Base-by-base conservation (phyloP, 2,797 vertebrate genomes). In the Aulostomus chinensis region DNA sequence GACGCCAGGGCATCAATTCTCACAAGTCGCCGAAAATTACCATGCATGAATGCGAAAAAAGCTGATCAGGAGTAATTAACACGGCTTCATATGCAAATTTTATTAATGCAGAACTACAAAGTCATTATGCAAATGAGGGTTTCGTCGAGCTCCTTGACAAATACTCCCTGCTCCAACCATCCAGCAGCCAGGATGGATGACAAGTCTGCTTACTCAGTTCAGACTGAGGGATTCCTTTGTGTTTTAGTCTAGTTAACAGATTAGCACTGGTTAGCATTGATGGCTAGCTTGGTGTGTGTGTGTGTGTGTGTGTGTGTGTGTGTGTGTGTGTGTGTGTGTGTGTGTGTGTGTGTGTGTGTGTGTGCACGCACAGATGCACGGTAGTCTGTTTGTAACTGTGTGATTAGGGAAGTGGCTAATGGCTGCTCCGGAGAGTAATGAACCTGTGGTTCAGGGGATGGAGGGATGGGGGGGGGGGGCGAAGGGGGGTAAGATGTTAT, bases 21-120 rank as follows among this genome's bases (percentile, higher is more conserved):
- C 93, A 93, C 94, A 95, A 96, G 94, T 98, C 93, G 93, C 92
- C 88, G 91, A 95, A 96, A 97, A 98, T 97, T 97, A 96, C 94
- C 95, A 97, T 98, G 95, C 95, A 96, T 97, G 96, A 97, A 98
- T 97, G 95, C 96, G 97, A 96, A 97, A 90, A 96, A 95, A 94
- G 93, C 96, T 98, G 96, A 98, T 98, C 96, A 98, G 94, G 94
- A 98, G 95, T 98, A 98, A 98, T 98, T 98, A 98, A 98, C 96
- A 95, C 92, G 93, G 95, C 95, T 98, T 98, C 95, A 97, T 98
- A 98, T 98, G 96, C 96, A 98, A 98, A 98, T 98, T 95, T 94
- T 97, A 98, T 98, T 98, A 98, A 98, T 98, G 95, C 95, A 97
- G 95, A 97, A 98, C 95, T 97, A 98, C 96, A 98, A 97, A 98